Base-by-base conservation (phyloP, 2,797 vertebrate species). In the Sylvilagus floridanus region DNA sequence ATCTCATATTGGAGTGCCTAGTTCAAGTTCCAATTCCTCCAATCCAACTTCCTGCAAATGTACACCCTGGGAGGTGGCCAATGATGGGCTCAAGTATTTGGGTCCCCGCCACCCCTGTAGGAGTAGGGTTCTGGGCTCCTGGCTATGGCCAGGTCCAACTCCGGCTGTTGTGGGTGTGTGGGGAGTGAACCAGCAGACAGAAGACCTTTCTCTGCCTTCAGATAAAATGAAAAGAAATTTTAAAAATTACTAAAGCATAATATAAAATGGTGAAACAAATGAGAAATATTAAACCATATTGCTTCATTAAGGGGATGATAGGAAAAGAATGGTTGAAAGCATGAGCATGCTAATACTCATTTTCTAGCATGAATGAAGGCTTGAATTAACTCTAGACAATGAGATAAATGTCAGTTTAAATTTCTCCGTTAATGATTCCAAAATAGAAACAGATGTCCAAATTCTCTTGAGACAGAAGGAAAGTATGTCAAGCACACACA, bases 191-290 rank as follows among this genome's bases (percentile, higher is more conserved):
- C 42, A 47, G 42, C 9, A 47, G 42, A 47, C 42, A 47, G 42
- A 47, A 47, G 42, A 47, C 42, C 42, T 47, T 47, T 47, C 42
- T 47, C 42, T 47, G 42, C 1, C 42, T 47, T 47, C 42, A 47
- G 42, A 47, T 47, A 47, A 47, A 47, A 47, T 47, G 42, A 47
- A 47, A 47, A 47, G 8, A 47, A 47, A 47, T 47, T 47, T 47
- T 47, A 47, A 88, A 65, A 92, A 72, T 86, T n/a, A 86, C 32
- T 32, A 78, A 52, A 63, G 10, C 24, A 66, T 69, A 77, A 93
- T 62, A 7, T 73, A 68, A 85, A 81, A 82, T 82, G 78, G 50
- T 37, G 54, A 90, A 91, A 84, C 21, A 76, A 81, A 81, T 52
- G 62, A 77, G 35, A 77, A 63, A 86, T 50, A 35, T n/a, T 81